Percentiles rank a stretch among this genome's conserved stretches.
phyloP scores from a whole-genome alignment of 2,113 vertebrate species.

The Hemiscyllium ocellatum region DNA sequence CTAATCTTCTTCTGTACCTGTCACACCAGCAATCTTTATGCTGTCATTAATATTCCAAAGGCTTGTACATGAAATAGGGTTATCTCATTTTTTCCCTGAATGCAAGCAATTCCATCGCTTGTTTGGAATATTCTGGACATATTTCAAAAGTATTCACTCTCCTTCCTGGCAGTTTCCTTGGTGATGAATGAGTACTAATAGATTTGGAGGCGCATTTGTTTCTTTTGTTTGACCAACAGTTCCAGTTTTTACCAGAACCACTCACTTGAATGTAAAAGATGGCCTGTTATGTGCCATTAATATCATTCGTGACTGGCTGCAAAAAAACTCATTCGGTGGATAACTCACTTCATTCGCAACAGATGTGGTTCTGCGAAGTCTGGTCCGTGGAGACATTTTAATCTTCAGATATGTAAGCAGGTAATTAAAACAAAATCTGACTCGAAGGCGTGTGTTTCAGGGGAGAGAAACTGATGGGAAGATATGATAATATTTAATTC shows the following conservation, averaged over 20 bases:
- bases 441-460: not conserved
- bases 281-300: not conserved
- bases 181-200: constrained; percentile 55
- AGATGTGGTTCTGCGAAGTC: constrained; percentile 26
- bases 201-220: constrained; percentile 43
- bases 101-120: not conserved
- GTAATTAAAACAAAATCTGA: constrained; percentile 37
- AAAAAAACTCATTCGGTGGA: constrained; percentile 37
- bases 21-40: not conserved
- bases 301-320: constrained; percentile 30
- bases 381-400: not conserved
- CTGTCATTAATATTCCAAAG: not conserved
- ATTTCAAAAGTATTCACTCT: not conserved
- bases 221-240: not conserved
- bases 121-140: not conserved
- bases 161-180: constrained; percentile 49
- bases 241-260: not conserved
- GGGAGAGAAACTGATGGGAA: constrained; percentile 6
- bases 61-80: not conserved
- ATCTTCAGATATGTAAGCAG: constrained; percentile 13
- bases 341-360: constrained; percentile 37
- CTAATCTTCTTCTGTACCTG: not conserved
- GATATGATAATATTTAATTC: constrained; percentile 22
- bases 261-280: constrained; percentile 17
- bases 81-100: not conserved